A percentile compares a stretch with the other conserved stretches of the same genome.
phyloP scores from a whole-genome alignment of 2,113 vertebrate genomes.

The Brachirus orientalis region DNA sequence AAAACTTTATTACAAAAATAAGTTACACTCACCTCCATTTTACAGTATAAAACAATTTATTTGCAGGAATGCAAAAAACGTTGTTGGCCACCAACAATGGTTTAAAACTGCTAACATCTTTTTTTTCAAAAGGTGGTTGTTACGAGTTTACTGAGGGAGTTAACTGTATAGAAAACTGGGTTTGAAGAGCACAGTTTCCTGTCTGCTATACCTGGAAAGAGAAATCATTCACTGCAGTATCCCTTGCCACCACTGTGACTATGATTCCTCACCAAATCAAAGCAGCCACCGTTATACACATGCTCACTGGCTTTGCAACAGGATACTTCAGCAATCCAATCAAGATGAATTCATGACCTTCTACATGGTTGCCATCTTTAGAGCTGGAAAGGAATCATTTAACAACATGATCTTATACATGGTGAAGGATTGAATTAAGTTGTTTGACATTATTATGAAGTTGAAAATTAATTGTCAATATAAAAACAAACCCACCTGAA shows the following conservation, averaged over 20 bases:
- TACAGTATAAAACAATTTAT: slow-evolving; percentile 99
- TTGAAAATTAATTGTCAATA: slow-evolving; percentile 65
- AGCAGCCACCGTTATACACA: slow-evolving; percentile 54
- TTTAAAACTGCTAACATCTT: slow-evolving; percentile 98
- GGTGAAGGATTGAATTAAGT: slow-evolving; percentile 53
- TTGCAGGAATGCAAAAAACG: slow-evolving; percentile 99
- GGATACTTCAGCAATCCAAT: slow-evolving; percentile 58
- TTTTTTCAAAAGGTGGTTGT: slow-evolving; percentile 90
- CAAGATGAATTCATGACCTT: slow-evolving; percentile 56
- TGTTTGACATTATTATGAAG: slow-evolving; percentile 62
- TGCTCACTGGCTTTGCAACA: slow-evolving; percentile 62
- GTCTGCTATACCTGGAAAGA: slow-evolving; percentile 83
- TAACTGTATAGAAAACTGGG: slow-evolving; percentile 86
- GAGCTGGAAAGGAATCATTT: slow-evolving; percentile 63
- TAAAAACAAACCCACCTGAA: slow-evolving; percentile 78
- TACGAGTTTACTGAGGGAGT: slow-evolving; percentile 86
- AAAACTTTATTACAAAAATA: slow-evolving; percentile 99
- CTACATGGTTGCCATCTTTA: slow-evolving; percentile 37
- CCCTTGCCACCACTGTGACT: slow-evolving; percentile 77
- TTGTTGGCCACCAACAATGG: slow-evolving; percentile 99
- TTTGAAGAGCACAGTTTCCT: slow-evolving; percentile 84
- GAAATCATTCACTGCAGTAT: slow-evolving; percentile 85
- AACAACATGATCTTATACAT: slow-evolving; percentile 55
- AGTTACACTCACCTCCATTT: slow-evolving; percentile 99
- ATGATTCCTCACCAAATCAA: slow-evolving; percentile 60